Evolutionary conservation across 92 coral and sea anemone species (phyloP).

Genomic region (Heliopora coerulea): DNA sequence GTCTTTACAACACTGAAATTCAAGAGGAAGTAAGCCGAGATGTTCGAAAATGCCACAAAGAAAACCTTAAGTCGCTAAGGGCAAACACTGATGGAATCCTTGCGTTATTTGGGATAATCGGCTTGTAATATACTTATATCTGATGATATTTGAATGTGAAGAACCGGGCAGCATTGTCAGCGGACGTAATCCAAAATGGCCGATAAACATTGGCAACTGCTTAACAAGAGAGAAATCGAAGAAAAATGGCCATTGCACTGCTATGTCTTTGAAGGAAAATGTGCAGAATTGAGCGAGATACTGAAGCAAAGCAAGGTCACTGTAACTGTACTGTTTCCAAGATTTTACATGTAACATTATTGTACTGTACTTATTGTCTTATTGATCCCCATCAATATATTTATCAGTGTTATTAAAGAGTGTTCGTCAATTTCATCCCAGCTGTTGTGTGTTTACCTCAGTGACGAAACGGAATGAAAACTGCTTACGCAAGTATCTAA

Average conservation of each 20-base stretch:
- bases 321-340: background rate
- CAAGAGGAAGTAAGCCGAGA: too few species aligned
- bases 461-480: background rate
- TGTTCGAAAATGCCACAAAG: too few species aligned
- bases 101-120: too few species aligned
- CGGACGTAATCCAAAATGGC: conserved; percentile 45
- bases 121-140: too few species aligned
- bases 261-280: conserved; percentile 56
- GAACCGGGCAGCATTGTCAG: conserved; percentile 42
- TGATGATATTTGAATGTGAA: background rate
- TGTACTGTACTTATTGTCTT: background rate
- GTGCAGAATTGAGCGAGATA: background rate
- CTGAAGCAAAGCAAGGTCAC: conserved; percentile 24
- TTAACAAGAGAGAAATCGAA: conserved; percentile 51
- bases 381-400: background rate
- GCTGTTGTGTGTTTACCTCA: background rate
- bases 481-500: too few species aligned
- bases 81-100: too few species aligned
- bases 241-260: conserved; percentile 87
- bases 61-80: too few species aligned
- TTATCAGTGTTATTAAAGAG: background rate
- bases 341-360: background rate
- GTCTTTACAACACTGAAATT: too few species aligned
- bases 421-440: background rate
- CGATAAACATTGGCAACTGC: conserved; percentile 47